A percentile compares a stretch with the other conserved stretches of the same genome.
These are phyloP conservation scores for Ophonus ardosiacus DNA, from an alignment of 2,888 invertebrate species.

Conservation along the genomic window DNA sequence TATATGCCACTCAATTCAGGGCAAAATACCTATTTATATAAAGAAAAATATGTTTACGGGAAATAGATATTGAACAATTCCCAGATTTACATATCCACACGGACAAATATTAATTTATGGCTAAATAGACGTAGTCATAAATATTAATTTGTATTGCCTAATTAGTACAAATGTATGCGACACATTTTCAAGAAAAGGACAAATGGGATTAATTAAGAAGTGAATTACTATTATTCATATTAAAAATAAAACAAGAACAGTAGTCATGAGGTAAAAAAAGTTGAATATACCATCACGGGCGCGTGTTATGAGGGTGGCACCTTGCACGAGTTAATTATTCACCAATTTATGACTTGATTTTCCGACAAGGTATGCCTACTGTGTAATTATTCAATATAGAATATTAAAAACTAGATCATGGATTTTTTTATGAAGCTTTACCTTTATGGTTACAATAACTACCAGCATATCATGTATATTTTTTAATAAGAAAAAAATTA, in stretches of 20 bases:
- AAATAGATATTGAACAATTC: constrained; percentile 47
- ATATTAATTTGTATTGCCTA: constrained; percentile 55
- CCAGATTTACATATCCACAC: constrained; percentile 52
- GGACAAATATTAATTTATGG: constrained; percentile 44
- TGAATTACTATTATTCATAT: constrained; percentile 32
- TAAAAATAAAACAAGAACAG: constrained; percentile 17
- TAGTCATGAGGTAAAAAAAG: constrained; percentile 23
- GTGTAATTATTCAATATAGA: not conserved
- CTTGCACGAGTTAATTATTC: constrained; percentile 12
- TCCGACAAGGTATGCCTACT: not conserved
- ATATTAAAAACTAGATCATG: not conserved
- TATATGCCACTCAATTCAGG: constrained; percentile 15
- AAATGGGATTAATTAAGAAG: constrained; percentile 10
- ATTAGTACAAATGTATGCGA: constrained; percentile 56
- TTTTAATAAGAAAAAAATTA: not conserved
- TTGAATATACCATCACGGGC: constrained; percentile 11
- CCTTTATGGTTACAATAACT: not conserved
- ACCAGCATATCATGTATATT: not conserved
- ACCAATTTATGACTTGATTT: constrained; percentile 15
- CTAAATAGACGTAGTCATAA: constrained; percentile 47
- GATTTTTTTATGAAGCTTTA: not conserved
- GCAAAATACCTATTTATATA: constrained; percentile 33
- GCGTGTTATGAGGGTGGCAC: constrained; percentile 22
- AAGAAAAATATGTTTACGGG: constrained; percentile 45
- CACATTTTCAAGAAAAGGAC: constrained; percentile 30